Percentiles rank a stretch among this genome's conserved stretches.
Conservation (phyloP, 2,888 invertebrate genomes). For the Tethea ocularis region DNA sequence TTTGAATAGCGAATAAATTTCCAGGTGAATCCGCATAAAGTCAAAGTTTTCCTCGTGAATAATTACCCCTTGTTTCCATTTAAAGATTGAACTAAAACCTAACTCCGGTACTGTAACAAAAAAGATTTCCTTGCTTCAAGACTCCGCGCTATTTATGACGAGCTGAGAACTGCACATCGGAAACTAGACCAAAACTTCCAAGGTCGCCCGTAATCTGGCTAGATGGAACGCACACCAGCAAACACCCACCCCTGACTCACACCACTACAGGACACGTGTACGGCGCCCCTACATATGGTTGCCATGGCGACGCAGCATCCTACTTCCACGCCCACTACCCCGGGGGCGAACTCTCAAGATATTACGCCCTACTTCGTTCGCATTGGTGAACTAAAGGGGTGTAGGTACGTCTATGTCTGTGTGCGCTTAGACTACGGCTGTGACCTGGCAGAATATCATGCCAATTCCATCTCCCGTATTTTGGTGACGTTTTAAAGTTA, state of each 20-base stretch:
- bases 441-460: slow-evolving; percentile 47
- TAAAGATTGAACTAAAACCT: background rate
- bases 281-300: slow-evolving; percentile 78
- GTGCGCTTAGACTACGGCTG: slow-evolving; percentile 61
- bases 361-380: slow-evolving; percentile 82
- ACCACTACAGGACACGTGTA: slow-evolving; percentile 59
- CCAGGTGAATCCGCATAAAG: background rate
- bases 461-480: slow-evolving; percentile 50
- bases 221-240: slow-evolving; percentile 46
- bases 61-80: background rate
- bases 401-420: slow-evolving; percentile 61
- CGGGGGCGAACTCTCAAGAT: slow-evolving; percentile 82
- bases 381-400: slow-evolving; percentile 81
- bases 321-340: slow-evolving; percentile 84
- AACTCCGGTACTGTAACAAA: background rate
- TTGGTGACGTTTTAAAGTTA: slow-evolving; percentile 17
- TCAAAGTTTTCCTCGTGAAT: background rate
- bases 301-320: slow-evolving; percentile 86
- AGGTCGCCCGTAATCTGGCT: slow-evolving; percentile 59
- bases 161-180: slow-evolving; percentile 26
- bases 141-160: slow-evolving; percentile 6
- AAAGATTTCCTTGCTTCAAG: background rate
- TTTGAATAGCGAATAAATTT: background rate
- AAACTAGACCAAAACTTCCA: slow-evolving; percentile 78
- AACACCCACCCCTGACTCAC: slow-evolving; percentile 57